phyloP scores from a whole-genome alignment of 2,113 vertebrate species.

The Chroicocephalus ridibundus region DNA sequence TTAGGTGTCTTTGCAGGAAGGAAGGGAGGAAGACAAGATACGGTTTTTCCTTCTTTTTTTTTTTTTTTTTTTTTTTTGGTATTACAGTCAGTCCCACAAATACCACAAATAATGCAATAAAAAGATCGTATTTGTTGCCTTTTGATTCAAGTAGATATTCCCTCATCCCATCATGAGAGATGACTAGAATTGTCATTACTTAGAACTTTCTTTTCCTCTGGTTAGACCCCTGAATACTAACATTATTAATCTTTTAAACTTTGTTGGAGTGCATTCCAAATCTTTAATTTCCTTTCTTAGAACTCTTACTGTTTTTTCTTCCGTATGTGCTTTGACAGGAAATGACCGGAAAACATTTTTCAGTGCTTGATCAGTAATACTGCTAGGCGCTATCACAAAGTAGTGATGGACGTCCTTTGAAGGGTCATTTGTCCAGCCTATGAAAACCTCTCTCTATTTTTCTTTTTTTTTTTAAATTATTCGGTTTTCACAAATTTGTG shows the following conservation, averaged over 20 bases:
- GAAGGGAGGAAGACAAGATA: background rate
- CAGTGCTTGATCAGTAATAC: background rate
- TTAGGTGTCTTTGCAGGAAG: background rate
- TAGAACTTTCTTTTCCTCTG: background rate
- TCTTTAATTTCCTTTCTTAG: background rate
- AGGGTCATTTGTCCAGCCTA: background rate
- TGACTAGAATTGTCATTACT: background rate
- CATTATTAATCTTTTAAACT: background rate
- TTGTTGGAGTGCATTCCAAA: background rate
- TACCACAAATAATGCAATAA: background rate
- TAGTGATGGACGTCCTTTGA: background rate
- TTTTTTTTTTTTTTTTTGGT: background rate
- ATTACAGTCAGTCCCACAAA: background rate
- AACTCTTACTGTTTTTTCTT: background rate
- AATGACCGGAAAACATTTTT: background rate
- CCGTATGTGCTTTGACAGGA: background rate
- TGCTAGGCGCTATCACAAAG: background rate
- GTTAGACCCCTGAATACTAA: background rate
- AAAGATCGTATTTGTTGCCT: background rate
- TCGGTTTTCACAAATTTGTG: background rate
- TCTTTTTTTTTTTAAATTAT: background rate
- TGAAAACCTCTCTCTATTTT: background rate
- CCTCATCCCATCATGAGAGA: background rate
- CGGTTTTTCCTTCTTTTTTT: background rate
- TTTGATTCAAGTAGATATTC: background rate